Conservation (phyloP, 2,888 invertebrate genomes). For the Hybos culiciformis region DNA sequence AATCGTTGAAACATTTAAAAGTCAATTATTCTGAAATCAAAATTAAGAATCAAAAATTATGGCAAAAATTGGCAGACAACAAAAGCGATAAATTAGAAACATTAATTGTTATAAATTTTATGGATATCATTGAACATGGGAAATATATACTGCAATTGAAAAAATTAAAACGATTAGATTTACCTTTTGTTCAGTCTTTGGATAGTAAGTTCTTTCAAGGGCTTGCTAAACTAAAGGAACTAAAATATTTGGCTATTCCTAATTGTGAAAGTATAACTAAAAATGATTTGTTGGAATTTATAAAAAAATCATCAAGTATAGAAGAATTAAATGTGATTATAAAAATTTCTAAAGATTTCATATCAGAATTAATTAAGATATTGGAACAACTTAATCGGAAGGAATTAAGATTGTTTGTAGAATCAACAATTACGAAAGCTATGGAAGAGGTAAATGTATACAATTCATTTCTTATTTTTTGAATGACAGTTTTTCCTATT, state of each 20-base stretch:
- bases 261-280: not conserved
- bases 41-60: slow-evolving; percentile 4
- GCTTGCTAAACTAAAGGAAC: slow-evolving; percentile 1
- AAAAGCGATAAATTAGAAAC: slow-evolving; percentile 2
- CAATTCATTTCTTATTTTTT: too few relatives aligned
- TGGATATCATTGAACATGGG: not conserved
- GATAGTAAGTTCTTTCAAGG: slow-evolving; percentile 4
- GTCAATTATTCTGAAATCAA: slow-evolving; percentile 1
- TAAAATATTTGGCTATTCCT: slow-evolving; percentile 6
- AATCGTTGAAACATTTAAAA: slow-evolving; percentile 6
- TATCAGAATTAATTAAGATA: slow-evolving; percentile 2
- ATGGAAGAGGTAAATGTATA: too few relatives aligned
- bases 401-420: too few relatives aligned
- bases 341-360: not conserved
- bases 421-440: too few relatives aligned
- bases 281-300: not conserved
- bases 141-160: not conserved
- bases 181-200: not conserved
- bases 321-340: slow-evolving; percentile 3
- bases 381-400: slow-evolving; percentile 2
- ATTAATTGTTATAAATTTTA: slow-evolving; percentile 2
- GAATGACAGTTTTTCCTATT: too few relatives aligned
- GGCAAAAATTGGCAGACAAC: slow-evolving; percentile 2
- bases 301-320: slow-evolving; percentile 1
- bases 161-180: slow-evolving; percentile 3